Conservation (phyloP, 2,113 vertebrate genomes). For the Natator depressus region DNA sequence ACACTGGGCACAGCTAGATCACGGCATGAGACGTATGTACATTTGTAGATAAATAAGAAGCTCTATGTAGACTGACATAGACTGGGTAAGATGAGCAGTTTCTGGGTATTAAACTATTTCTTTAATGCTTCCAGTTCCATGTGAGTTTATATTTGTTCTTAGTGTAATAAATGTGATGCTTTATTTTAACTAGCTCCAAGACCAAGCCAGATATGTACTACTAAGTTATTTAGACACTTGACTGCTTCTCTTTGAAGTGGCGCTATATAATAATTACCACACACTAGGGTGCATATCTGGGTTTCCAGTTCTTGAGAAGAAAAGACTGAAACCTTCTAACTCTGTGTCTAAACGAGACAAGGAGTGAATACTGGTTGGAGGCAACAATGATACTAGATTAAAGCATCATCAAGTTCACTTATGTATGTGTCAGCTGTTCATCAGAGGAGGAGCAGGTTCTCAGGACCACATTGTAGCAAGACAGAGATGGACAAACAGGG, state of each 20-base stretch:
- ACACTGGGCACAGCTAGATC: neutral
- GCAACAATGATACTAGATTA: neutral
- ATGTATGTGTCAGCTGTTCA: neutral
- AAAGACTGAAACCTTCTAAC: neutral
- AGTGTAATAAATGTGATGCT: neutral
- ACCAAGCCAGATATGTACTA: neutral
- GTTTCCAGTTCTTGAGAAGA: neutral
- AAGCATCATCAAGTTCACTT: neutral
- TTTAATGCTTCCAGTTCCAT: neutral
- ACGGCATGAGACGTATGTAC: neutral
- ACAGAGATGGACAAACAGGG: neutral
- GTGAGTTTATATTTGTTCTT: neutral
- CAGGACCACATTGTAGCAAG: neutral
- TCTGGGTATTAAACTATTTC: neutral
- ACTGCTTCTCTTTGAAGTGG: neutral
- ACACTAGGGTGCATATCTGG: neutral
- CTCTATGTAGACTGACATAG: neutral
- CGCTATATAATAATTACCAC: neutral
- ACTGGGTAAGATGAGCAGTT: neutral
- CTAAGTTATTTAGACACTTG: neutral
- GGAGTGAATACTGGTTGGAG: neutral
- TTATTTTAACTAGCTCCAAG: neutral
- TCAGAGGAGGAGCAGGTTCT: neutral
- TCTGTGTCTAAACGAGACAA: neutral
- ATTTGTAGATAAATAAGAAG: neutral